Evolutionary conservation across 2,888 invertebrate species (phyloP).

Genomic region (Pardosa pseudoannulata): DNA sequence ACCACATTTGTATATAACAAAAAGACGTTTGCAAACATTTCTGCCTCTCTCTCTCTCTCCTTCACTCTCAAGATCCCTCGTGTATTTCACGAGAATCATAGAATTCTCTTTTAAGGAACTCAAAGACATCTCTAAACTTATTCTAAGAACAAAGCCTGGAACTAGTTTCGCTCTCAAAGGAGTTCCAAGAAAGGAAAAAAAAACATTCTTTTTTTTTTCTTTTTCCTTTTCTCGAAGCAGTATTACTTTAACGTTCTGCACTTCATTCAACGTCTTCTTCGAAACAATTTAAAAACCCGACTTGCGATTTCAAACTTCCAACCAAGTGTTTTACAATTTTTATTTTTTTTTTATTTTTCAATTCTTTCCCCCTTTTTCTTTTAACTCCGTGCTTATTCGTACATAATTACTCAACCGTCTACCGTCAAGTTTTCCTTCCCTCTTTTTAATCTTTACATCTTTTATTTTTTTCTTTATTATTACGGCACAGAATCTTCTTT

Average conservation of each 20-base stretch:
- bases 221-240: neutral
- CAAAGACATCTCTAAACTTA: slow-evolving; percentile 2
- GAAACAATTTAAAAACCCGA: slow-evolving; percentile 9
- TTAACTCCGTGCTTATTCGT: neutral
- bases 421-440: neutral
- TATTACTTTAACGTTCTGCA: neutral
- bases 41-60: no score
- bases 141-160: slow-evolving; percentile 4
- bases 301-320: neutral
- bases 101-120: neutral
- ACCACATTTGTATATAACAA: neutral
- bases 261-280: slow-evolving; percentile 6
- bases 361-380: no score
- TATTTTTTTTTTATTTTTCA: neutral
- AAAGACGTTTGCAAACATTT: neutral
- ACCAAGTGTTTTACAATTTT: neutral
- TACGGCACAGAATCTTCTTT: neutral
- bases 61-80: neutral
- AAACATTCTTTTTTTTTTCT: no score
- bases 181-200: neutral
- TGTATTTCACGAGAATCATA: neutral
- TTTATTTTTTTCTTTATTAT: neutral
- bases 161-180: neutral
- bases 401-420: slow-evolving; percentile 14
- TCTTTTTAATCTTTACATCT: neutral